Percentiles rank a stretch among this genome's conserved stretches.
Evolutionary conservation across 1,140 invertebrate genomes (phyloP).

Genomic region (Drosophila leontia): DNA sequence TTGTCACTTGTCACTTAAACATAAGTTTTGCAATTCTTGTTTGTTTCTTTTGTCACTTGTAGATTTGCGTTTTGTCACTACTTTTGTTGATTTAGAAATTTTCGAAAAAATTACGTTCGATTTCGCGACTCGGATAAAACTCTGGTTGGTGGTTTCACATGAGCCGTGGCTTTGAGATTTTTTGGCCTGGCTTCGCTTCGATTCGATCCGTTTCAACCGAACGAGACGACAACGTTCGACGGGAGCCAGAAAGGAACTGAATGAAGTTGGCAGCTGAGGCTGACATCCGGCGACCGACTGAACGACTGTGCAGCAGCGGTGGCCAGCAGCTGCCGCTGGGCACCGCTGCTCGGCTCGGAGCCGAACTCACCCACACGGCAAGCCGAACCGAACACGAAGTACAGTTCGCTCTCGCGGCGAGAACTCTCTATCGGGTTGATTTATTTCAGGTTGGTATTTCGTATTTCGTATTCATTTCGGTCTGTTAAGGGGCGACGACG

Average conservation of each 20-base stretch:
- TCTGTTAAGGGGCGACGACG: conserved; percentile 79
- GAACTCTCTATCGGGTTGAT: conserved; percentile 60
- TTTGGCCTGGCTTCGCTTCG: conserved; percentile 36
- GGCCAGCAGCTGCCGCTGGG: conserved; percentile 35
- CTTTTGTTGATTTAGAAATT: conserved; percentile 7
- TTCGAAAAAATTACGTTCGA: conserved; percentile 26
- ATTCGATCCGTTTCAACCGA: conserved; percentile 62
- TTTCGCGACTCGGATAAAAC: conserved; percentile 24
- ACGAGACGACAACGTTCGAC: conserved; percentile 81
- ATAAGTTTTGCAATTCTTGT: conserved; percentile 13
- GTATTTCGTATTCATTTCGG: conserved; percentile 78
- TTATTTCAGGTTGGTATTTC: conserved; percentile 76
- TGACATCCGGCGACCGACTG: conserved; percentile 55
- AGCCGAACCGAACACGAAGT: conserved; percentile 30
- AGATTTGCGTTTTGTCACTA: conserved; percentile 19
- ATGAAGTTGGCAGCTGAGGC: conserved; percentile 72
- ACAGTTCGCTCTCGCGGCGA: conserved; percentile 61
- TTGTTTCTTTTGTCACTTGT: conserved; percentile 33
- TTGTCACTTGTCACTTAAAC: conserved; percentile 35
- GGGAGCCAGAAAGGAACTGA: conserved; percentile 84
- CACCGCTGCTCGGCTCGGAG: conserved; percentile 21
- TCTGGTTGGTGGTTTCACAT: conserved; percentile 24
- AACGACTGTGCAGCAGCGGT: conserved; percentile 34
- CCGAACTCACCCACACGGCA: conserved; percentile 60
- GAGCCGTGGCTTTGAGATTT: conserved; percentile 28